Conservation (phyloP, 2,888 invertebrate genomes). For the Actias luna region DNA sequence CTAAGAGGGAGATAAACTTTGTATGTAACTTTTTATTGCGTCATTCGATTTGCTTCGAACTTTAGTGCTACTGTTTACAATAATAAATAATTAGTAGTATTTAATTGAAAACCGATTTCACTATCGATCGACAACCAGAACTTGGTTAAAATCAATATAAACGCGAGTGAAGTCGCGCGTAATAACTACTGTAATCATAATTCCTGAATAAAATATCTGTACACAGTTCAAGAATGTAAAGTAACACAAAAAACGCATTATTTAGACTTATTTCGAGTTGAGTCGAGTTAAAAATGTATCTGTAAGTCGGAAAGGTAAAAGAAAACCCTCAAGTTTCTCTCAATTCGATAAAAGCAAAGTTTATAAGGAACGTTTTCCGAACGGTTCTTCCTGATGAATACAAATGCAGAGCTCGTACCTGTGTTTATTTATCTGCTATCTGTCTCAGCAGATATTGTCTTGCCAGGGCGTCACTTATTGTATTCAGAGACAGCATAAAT, state of each 20-base stretch:
- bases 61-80: too few relatives aligned
- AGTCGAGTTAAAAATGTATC: background rate
- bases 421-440: background rate
- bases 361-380: constrained; percentile 17
- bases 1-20: too few relatives aligned
- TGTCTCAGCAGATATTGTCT: too few relatives aligned
- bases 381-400: constrained; percentile 13
- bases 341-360: constrained; percentile 24
- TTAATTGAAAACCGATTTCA: too few relatives aligned
- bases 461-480: too few relatives aligned
- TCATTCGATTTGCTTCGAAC: too few relatives aligned
- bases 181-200: background rate
- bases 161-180: background rate
- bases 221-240: background rate
- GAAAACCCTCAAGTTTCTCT: constrained; percentile 20
- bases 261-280: background rate
- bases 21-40: too few relatives aligned
- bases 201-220: background rate
- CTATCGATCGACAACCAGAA: too few relatives aligned
- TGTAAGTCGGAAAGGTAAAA: constrained; percentile 12
- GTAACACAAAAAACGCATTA: background rate
- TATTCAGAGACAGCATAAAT: too few relatives aligned
- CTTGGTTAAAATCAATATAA: too few relatives aligned
- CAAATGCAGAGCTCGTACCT: constrained; percentile 5
- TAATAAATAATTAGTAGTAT: too few relatives aligned